These are phyloP conservation scores for Heterocephalus glaber DNA, from an alignment of 2,113 vertebrate species.

Conservation along the genomic window DNA sequence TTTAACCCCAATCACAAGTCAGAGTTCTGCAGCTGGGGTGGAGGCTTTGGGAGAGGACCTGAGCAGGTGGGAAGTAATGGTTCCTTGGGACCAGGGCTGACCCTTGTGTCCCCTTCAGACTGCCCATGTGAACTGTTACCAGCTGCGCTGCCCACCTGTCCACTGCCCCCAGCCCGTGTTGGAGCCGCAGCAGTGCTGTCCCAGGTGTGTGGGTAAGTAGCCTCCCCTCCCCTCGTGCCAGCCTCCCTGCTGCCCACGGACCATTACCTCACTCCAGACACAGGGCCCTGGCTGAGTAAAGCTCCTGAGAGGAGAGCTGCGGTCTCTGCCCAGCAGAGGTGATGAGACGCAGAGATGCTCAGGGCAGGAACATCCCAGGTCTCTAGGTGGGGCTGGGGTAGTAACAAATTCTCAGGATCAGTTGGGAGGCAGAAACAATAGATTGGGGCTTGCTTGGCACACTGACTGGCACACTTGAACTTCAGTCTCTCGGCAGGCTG, in stretches of 20 bases:
- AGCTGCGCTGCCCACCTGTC: slow-evolving; percentile 92
- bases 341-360: neutral
- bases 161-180: slow-evolving; percentile 90
- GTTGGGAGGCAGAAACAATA: neutral
- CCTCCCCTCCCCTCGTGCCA: neutral
- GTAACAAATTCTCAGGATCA: neutral
- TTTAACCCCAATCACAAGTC: neutral
- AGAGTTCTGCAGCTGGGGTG: neutral
- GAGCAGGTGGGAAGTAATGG: neutral
- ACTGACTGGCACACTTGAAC: neutral
- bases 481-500: neutral
- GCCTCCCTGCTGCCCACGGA: neutral
- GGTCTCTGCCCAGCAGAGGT: neutral
- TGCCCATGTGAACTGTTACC: slow-evolving; percentile 91
- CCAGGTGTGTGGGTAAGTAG: slow-evolving; percentile 91
- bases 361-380: neutral
- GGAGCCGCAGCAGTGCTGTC: slow-evolving; percentile 93
- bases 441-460: neutral
- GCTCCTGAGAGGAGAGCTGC: neutral
- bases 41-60: neutral
- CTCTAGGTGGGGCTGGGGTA: neutral
- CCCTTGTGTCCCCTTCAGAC: slow-evolving; percentile 82
- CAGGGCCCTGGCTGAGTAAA: neutral
- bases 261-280: neutral
- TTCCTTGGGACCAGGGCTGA: slow-evolving; percentile 22